Base-by-base conservation (phyloP, 2,113 vertebrate genomes). In the Dissostichus mawsoni region DNA sequence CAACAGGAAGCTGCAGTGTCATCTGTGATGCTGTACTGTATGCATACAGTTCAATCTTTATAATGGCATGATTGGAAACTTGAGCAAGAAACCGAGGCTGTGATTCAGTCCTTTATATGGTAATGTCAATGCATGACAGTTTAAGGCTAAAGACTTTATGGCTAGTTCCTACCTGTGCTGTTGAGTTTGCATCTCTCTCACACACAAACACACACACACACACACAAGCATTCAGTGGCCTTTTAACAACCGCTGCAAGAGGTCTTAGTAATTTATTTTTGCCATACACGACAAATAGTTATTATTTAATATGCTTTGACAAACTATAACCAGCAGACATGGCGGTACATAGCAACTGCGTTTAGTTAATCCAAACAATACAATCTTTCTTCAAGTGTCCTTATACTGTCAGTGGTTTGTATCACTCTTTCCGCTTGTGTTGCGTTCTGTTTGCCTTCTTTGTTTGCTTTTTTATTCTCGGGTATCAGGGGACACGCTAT, bases 381-480 rank as follows among this genome's bases (percentile, higher is more conserved):
- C 93, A 92, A 93, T 94, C 92, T 82, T 94, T 90, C 89, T 93
- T 94, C 90, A 96, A 96, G 95, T 96, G 95, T 94, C 95, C 95
- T 96, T 95, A 95, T 69, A 68, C 75, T 82, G 83, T 85, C 65
- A 51, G 83, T 89, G 86, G 78, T 87, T 79, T 72, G 52, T 85
- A 63, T 88, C 83, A 82, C 81, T 74, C 57, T 33, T 90, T 87
- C 45, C 78, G 76, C 78, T 86, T 33, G 81, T 78, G 74, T 91
- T 80, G 45, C n/a, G 59, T 86, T 89, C 63, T 52, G 63, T 91
- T 87, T 61, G 74, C 75, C 77, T 90, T 89, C 66, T 87, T 25
- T 68, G 20, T 67, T 66, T 3, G 14, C 10, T 68, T 33, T 74
- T 76, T 76, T 29, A 69, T 76, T 83, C 53, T 74, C 62, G 74